Conservation (phyloP, 2,888 invertebrate species). For the Troides aeacus region DNA sequence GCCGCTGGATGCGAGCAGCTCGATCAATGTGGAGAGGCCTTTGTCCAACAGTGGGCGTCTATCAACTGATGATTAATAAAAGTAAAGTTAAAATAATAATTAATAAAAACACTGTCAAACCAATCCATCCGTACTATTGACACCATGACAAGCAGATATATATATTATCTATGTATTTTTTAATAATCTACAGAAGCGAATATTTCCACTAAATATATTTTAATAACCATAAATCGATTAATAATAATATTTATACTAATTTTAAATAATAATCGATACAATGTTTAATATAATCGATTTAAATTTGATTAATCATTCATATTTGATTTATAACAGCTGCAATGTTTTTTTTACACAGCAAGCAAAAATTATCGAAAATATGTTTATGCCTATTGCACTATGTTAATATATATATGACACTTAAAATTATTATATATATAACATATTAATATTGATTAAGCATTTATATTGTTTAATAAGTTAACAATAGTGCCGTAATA, state of each 20-base stretch:
- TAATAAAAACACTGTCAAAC: too few species aligned
- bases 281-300: too few species aligned
- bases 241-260: too few species aligned
- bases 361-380: constrained; percentile 14
- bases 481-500: too few species aligned
- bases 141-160: constrained; percentile 1
- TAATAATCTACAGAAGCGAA: neutral
- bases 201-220: neutral
- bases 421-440: neutral
- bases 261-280: too few species aligned
- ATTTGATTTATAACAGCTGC: constrained; percentile 33
- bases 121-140: constrained; percentile 7
- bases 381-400: neutral
- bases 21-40: too few species aligned
- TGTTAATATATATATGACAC: neutral
- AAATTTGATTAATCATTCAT: constrained; percentile 36
- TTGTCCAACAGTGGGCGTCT: too few species aligned
- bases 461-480: too few species aligned
- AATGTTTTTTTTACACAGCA: neutral
- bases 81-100: too few species aligned
- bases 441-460: neutral
- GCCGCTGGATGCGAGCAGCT: too few species aligned
- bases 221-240: neutral
- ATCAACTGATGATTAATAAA: too few species aligned
- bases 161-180: neutral